phyloP scores from a whole-genome alignment of 2,888 invertebrate genomes.

The Mimumesa dahlbomi region DNA sequence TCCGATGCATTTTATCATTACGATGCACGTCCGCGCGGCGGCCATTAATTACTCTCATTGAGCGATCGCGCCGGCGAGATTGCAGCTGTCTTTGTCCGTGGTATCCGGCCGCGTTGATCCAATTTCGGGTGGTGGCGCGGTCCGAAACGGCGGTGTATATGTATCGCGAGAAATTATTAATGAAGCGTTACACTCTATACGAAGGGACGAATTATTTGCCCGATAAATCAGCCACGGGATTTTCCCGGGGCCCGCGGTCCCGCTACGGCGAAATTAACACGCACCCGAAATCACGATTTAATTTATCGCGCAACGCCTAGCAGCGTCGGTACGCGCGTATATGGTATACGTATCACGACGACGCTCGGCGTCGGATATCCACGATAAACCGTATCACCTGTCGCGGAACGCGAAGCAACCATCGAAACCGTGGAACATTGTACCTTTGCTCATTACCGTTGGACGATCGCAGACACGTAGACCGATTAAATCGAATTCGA shows the following conservation, averaged over 20 bases:
- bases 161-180: constrained; percentile 55
- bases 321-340: constrained; percentile 3
- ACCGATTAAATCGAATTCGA: no score
- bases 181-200: constrained; percentile 47
- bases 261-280: constrained; percentile 34
- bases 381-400: no score
- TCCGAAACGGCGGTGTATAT: constrained; percentile 1
- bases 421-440: no score
- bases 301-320: constrained; percentile 21
- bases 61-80: constrained; percentile 37
- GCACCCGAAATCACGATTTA: constrained; percentile 11
- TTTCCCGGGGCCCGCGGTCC: constrained; percentile 3
- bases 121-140: constrained; percentile 38
- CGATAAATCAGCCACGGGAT: constrained; percentile 53
- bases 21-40: constrained; percentile 22
- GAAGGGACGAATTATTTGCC: constrained; percentile 52
- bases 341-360: no score
- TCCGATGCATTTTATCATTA: constrained; percentile 25
- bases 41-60: constrained; percentile 54
- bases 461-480: no score
- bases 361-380: no score
- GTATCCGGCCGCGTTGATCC: constrained; percentile 42
- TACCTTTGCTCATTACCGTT: no score
- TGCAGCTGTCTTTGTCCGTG: constrained; percentile 46
- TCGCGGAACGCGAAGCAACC: no score